Evolutionary conservation across 2,113 vertebrate species (phyloP).

Genomic region (Phrynosoma platyrhinos): DNA sequence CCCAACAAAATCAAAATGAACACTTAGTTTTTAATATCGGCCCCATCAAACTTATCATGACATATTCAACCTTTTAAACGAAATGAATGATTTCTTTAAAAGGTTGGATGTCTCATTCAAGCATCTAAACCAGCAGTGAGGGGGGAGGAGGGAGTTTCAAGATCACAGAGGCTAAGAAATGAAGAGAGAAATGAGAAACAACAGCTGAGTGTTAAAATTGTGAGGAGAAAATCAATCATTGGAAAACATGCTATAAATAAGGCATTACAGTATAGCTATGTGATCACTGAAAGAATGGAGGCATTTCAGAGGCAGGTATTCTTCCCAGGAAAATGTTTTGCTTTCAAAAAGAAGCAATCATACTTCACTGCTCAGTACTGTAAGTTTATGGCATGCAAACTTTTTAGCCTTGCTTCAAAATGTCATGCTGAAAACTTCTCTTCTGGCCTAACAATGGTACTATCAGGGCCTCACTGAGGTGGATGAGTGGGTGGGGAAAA

Average conservation of each 20-base stretch:
- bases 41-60: constrained; percentile 69
- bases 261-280: constrained; percentile 33
- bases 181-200: constrained; percentile 44
- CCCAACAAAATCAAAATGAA: constrained; percentile 73
- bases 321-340: neutral
- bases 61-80: constrained; percentile 82
- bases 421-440: neutral
- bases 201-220: constrained; percentile 40
- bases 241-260: constrained; percentile 59
- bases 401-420: neutral
- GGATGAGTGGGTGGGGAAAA: too few relatives aligned
- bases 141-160: constrained; percentile 44
- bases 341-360: constrained; percentile 63
- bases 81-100: constrained; percentile 86
- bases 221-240: constrained; percentile 59
- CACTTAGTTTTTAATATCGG: constrained; percentile 74
- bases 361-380: constrained; percentile 53
- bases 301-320: neutral
- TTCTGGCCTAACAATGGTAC: neutral
- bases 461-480: neutral
- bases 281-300: constrained; percentile 12
- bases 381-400: constrained; percentile 7
- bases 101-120: constrained; percentile 79
- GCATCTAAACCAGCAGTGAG: constrained; percentile 70
- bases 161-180: constrained; percentile 52